Percentiles rank a stretch among this genome's conserved stretches.
phyloP scores from a whole-genome alignment of 2,113 vertebrate species.

The Ellobius talpinus region DNA sequence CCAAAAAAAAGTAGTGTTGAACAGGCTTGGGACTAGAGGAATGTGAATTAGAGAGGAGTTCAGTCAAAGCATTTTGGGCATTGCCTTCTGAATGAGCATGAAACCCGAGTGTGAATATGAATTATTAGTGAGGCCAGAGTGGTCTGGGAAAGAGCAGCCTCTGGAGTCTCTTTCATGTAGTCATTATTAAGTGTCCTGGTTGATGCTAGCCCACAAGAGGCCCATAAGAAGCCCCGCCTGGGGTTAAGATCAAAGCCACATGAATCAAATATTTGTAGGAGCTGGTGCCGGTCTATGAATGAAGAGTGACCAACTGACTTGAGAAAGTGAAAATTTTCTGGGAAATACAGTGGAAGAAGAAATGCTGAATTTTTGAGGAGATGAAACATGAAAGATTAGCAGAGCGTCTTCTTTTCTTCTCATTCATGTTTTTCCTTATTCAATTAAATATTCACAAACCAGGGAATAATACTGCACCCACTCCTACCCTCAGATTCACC shows the following conservation, averaged over 20 bases:
- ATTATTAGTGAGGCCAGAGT: neutral
- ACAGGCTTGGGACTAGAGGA: neutral
- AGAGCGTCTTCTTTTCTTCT: neutral
- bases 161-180: neutral
- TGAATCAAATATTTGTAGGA: neutral
- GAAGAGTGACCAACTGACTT: neutral
- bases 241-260: conserved; percentile 21
- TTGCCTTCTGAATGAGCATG: neutral
- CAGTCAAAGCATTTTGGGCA: neutral
- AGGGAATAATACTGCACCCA: neutral
- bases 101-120: neutral
- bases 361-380: conserved; percentile 1
- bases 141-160: neutral
- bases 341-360: neutral
- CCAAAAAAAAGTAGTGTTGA: neutral
- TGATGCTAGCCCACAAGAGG: neutral
- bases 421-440: neutral
- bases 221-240: neutral
- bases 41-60: conserved; percentile 10
- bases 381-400: neutral
- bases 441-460: neutral
- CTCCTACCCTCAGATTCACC: neutral
- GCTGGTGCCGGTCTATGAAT: neutral
- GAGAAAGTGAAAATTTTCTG: neutral
- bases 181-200: neutral